Evolutionary conservation across 2,888 invertebrate genomes (phyloP).

Genomic region (Zaprionus obscuricornis): DNA sequence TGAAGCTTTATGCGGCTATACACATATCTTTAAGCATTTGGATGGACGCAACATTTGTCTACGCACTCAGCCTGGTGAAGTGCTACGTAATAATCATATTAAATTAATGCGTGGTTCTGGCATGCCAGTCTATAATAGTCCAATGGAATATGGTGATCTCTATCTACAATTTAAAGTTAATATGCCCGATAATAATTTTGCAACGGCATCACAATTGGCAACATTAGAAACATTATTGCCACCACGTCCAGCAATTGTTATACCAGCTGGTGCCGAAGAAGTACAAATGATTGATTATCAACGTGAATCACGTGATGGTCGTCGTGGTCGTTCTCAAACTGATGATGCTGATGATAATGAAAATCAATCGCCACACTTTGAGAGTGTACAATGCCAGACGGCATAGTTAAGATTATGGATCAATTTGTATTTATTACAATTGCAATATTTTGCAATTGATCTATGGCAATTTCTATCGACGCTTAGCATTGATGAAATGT

Average conservation of each 20-base stretch:
- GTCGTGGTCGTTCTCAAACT: slow-evolving; percentile 14
- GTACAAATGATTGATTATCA: slow-evolving; percentile 91
- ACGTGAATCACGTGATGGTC: slow-evolving; percentile 80
- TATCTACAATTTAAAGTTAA: slow-evolving; percentile 93
- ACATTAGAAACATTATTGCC: slow-evolving; percentile 90
- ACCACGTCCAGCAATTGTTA: slow-evolving; percentile 87
- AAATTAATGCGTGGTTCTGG: slow-evolving; percentile 93
- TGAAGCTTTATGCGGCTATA: slow-evolving; percentile 96
- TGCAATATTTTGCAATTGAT: slow-evolving; percentile 53
- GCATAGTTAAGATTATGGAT: slow-evolving; percentile 65
- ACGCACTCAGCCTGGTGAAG: slow-evolving; percentile 90
- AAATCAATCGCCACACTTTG: slow-evolving; percentile 66
- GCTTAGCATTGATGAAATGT: slow-evolving; percentile 62
- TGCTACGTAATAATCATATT: slow-evolving; percentile 90
- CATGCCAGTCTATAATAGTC: slow-evolving; percentile 94
- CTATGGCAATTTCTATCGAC: slow-evolving; percentile 47
- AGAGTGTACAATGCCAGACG: slow-evolving; percentile 80
- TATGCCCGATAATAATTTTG: slow-evolving; percentile 93
- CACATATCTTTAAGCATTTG: slow-evolving; percentile 92
- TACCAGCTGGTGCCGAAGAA: slow-evolving; percentile 93
- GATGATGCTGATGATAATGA: slow-evolving; percentile 73
- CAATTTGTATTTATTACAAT: slow-evolving; percentile 60
- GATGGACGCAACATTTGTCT: slow-evolving; percentile 94
- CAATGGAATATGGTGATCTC: slow-evolving; percentile 93
- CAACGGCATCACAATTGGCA: slow-evolving; percentile 87